Evolutionary conservation across 2,888 invertebrate species (phyloP).

Genomic region (Spisula subtruncata): DNA sequence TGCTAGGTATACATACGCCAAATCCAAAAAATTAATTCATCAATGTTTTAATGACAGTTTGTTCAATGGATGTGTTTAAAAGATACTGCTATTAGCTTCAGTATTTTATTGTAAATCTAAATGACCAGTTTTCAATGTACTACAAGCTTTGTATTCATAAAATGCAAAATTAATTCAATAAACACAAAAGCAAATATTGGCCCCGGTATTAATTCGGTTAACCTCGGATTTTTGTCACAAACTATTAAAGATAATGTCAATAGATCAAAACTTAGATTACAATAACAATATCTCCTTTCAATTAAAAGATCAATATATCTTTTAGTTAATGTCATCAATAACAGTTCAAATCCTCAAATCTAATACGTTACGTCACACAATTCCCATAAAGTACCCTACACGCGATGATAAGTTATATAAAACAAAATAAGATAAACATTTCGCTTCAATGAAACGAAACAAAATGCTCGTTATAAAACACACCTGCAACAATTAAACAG

Average conservation of each 20-base stretch:
- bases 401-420: not conserved
- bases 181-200: not conserved
- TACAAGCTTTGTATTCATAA: not conserved
- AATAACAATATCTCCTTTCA: slow-evolving; percentile 3
- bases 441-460: not conserved
- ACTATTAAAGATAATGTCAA: no score
- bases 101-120: no score
- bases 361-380: not conserved
- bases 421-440: not conserved
- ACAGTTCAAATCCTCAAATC: not conserved
- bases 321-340: not conserved
- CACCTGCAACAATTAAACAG: not conserved
- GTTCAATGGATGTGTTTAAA: no score
- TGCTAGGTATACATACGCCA: no score
- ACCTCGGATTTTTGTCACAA: not conserved
- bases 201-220: not conserved
- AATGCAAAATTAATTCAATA: not conserved
- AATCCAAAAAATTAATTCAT: no score
- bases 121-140: no score
- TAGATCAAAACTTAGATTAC: no score
- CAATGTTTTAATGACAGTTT: no score
- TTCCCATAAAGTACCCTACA: not conserved
- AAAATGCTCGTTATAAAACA: not conserved
- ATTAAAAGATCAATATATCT: not conserved
- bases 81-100: no score